Evolutionary conservation across 2,113 vertebrate species (phyloP).

Genomic region (Boleophthalmus pectinirostris): DNA sequence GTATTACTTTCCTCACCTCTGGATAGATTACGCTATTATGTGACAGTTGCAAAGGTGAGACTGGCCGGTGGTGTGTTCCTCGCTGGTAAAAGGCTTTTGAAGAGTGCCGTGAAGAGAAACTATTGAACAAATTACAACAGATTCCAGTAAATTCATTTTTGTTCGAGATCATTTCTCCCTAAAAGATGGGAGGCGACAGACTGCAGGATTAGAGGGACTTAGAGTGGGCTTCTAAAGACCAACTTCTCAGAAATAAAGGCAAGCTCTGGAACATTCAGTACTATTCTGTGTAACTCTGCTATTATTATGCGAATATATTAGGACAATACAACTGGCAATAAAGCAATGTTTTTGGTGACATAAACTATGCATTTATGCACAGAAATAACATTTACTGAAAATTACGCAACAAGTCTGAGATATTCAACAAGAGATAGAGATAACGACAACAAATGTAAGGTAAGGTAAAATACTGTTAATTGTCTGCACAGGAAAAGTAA

Average conservation of each 20-base stretch:
- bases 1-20: constrained; percentile 72
- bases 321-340: not conserved
- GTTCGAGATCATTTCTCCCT: constrained; percentile 11
- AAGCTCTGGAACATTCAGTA: constrained; percentile 2
- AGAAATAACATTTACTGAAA: no score
- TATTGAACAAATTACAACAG: constrained; percentile 41
- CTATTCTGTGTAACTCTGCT: not conserved
- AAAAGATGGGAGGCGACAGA: constrained; percentile 17
- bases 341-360: not conserved
- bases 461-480: no score
- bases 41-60: constrained; percentile 70
- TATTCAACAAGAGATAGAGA: no score
- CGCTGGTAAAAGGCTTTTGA: constrained; percentile 52
- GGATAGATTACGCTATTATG: constrained; percentile 73
- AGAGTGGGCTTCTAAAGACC: not conserved
- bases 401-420: no score
- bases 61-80: constrained; percentile 47
- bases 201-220: not conserved
- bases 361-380: no score
- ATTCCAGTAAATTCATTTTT: constrained; percentile 39
- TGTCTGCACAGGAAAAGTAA: not conserved
- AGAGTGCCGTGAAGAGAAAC: constrained; percentile 40
- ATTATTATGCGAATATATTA: not conserved
- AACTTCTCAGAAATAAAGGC: constrained; percentile 1
- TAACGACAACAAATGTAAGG: no score